Conservation (phyloP, 2,888 invertebrate species). For the Caenorhabditis sinica region DNA sequence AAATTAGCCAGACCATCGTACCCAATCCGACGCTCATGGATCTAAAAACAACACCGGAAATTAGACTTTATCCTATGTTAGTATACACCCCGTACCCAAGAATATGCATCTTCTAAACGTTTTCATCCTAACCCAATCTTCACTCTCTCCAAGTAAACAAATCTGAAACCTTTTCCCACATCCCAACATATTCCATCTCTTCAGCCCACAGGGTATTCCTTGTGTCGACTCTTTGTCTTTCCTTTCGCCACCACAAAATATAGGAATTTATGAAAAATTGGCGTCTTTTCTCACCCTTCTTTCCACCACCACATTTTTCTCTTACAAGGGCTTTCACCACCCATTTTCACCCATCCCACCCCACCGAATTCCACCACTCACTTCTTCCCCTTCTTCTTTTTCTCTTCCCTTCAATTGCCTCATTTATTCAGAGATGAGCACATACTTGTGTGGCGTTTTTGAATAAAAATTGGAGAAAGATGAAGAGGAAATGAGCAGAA, state of each 20-base stretch:
- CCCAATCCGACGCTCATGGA: not conserved
- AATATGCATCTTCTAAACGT: not conserved
- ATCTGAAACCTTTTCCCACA: slow-evolving; percentile 17
- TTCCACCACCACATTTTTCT: slow-evolving; percentile 3
- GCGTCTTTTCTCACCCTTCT: slow-evolving; percentile 15
- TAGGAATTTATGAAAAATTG: slow-evolving; percentile 60
- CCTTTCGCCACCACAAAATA: slow-evolving; percentile 35
- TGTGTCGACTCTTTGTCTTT: slow-evolving; percentile 6
- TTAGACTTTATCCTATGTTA: not conserved
- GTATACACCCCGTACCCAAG: not conserved
- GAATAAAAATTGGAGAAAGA: slow-evolving; percentile 35
- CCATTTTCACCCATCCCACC: slow-evolving; percentile 7
- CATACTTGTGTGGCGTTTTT: slow-evolving; percentile 51
- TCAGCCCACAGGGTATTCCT: slow-evolving; percentile 50
- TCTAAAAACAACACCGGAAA: slow-evolving; percentile 22
- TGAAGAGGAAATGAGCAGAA: slow-evolving; percentile 15
- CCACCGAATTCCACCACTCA: slow-evolving; percentile 7
- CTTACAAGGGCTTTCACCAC: slow-evolving; percentile 21
- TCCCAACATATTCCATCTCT: slow-evolving; percentile 17
- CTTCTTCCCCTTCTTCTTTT: slow-evolving; percentile 23
- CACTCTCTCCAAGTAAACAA: not conserved
- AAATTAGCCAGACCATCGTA: too few species aligned
- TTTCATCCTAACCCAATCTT: slow-evolving; percentile 25
- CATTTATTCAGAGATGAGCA: slow-evolving; percentile 60
- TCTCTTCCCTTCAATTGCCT: slow-evolving; percentile 47